Evolutionary conservation across 64 coral and sea anemone species (phyloP).

Genomic region (Astreopora myriophthalma): DNA sequence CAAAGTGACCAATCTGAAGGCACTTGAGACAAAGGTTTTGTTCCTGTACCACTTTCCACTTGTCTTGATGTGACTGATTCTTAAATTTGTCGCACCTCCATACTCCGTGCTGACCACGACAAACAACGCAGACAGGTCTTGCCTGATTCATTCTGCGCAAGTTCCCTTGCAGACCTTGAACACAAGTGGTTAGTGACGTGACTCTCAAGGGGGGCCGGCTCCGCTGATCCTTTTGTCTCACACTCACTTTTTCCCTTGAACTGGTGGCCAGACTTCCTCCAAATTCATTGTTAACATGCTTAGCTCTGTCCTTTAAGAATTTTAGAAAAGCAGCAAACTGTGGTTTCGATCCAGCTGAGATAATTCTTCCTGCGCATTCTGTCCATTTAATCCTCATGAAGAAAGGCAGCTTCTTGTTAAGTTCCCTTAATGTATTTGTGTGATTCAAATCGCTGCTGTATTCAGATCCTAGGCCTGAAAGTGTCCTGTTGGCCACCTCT

Average conservation of each 20-base stretch:
- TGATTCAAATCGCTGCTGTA: constrained; percentile 56
- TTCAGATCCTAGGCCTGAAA: constrained; percentile 45
- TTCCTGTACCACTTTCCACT: constrained; percentile 33
- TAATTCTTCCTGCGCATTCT: constrained; percentile 60
- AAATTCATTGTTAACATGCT: constrained; percentile 74
- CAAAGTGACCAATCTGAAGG: constrained; percentile 61
- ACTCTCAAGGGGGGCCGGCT: not conserved
- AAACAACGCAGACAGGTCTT: constrained; percentile 13
- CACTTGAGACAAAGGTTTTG: constrained; percentile 72
- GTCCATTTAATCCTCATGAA: constrained; percentile 70
- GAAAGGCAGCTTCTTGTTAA: constrained; percentile 66
- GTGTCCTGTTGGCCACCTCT: constrained; percentile 28
- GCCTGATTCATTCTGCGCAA: not conserved
- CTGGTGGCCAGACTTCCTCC: constrained; percentile 30
- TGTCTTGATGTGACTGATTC: constrained; percentile 32
- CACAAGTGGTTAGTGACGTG: not conserved
- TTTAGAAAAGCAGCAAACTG: constrained; percentile 57
- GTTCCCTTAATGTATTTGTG: constrained; percentile 48
- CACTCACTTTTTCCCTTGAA: not conserved
- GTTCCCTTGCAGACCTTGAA: not conserved
- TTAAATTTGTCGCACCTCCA: constrained; percentile 77
- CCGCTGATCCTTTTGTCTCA: not conserved
- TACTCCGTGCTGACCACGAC: constrained; percentile 47
- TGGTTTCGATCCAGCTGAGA: not conserved
- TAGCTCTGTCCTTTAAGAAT: constrained; percentile 55